Percentiles rank a stretch among this genome's conserved stretches.
phyloP scores from a whole-genome alignment of 2,888 invertebrate genomes.

The Emmelina monodactyla region DNA sequence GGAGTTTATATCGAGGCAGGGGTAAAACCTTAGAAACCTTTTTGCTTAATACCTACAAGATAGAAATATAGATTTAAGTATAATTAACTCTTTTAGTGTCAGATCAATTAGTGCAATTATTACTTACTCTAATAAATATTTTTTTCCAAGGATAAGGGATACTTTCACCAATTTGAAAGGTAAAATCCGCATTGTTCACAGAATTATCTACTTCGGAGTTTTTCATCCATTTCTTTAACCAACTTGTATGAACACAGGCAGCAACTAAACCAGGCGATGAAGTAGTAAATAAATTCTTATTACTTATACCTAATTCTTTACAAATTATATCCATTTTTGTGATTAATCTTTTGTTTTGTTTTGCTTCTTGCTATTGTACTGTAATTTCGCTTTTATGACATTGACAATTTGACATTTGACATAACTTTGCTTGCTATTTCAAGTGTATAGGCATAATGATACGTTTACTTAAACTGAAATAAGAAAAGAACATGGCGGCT shows the following conservation, averaged over 20 bases:
- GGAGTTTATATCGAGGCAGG: slow-evolving; percentile 68
- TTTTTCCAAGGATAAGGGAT: slow-evolving; percentile 64
- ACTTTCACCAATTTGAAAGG: slow-evolving; percentile 59
- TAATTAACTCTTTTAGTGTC: not conserved
- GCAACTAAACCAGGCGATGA: slow-evolving; percentile 66
- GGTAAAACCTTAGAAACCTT: slow-evolving; percentile 77
- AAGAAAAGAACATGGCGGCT: no score
- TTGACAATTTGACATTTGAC: no score
- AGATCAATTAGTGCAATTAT: not conserved
- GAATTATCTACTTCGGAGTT: slow-evolving; percentile 45
- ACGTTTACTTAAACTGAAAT: no score
- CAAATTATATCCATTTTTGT: slow-evolving; percentile 71
- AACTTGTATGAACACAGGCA: slow-evolving; percentile 71
- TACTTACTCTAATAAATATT: slow-evolving; percentile 62
- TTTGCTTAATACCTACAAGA: slow-evolving; percentile 71
- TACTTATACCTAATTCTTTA: slow-evolving; percentile 75
- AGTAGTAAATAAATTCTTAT: slow-evolving; percentile 69
- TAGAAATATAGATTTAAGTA: slow-evolving; percentile 10
- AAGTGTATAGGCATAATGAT: no score
- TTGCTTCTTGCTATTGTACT: no score
- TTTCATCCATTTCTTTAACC: slow-evolving; percentile 71
- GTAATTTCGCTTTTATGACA: no score
- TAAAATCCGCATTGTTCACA: slow-evolving; percentile 48
- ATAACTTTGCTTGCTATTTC: no score
- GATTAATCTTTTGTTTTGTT: slow-evolving; percentile 35